These are phyloP conservation scores for Allobates femoralis DNA, from an alignment of 2,797 vertebrate genomes.

Conservation along the genomic window DNA sequence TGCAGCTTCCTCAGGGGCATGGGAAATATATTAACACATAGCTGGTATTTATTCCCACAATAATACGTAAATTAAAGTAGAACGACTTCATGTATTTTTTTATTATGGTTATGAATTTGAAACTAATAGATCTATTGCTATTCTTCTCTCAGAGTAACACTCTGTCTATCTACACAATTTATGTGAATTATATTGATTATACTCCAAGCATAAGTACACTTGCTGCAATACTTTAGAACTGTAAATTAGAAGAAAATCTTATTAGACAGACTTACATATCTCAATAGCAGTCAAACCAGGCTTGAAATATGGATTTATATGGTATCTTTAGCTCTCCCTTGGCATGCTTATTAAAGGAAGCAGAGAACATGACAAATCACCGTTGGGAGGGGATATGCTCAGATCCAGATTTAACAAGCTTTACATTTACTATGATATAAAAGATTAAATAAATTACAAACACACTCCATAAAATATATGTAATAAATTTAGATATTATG, in stretches of 20 bases:
- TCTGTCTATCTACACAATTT: constrained; percentile 3
- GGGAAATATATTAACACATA: background rate
- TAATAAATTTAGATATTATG: background rate
- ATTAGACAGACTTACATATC: constrained; percentile 5
- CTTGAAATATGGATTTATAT: constrained; percentile 33
- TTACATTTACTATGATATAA: constrained; percentile 12
- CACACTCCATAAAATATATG: background rate
- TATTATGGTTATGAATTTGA: background rate
- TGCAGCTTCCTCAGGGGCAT: background rate
- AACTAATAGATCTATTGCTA: constrained; percentile 7
- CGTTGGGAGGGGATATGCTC: background rate
- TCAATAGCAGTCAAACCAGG: constrained; percentile 24
- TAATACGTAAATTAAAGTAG: background rate
- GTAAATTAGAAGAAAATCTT: constrained; percentile 27
- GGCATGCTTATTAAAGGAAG: constrained; percentile 17
- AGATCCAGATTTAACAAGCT: constrained; percentile 4
- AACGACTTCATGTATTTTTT: background rate
- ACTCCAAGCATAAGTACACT: constrained; percentile 15
- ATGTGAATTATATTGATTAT: constrained; percentile 40
- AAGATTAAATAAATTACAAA: background rate
- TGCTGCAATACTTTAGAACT: constrained; percentile 24
- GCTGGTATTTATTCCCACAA: background rate
- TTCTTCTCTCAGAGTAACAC: background rate
- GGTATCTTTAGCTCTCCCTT: background rate
- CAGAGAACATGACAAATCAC: constrained; percentile 11